Base-by-base conservation (phyloP, 2,113 vertebrate species). In the Mola mola region DNA sequence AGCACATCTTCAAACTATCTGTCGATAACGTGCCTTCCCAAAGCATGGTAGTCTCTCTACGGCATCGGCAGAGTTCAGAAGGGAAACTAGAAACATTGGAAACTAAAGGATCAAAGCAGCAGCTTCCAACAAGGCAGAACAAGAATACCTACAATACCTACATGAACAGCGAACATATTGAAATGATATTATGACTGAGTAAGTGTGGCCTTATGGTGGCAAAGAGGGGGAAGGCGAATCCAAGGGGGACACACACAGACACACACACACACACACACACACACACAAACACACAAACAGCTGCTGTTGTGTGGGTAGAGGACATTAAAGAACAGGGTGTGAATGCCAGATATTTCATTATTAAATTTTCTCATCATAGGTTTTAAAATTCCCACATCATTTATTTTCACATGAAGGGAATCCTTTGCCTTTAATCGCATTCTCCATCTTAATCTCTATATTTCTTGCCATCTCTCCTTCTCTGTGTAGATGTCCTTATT, bases 401-500 rank as follows among this genome's bases (percentile, higher is more conserved):
- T 31, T 28, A 24, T 22, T 26, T 58, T 72, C 37, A 36, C 33
- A 42, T 17, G 21, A 13, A 17, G 49, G 51, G 22, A 56, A 37
- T 62, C 44, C 9, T 49, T 8, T 22, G 34, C 25, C 33, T 78
- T 73, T 75, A 33, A 43, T 66, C 31, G 37, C 12, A 1, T 50
- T 65, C 40, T 53, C 37, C 26, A 20, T 63, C 24, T 48, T 51
- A 68, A 47, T 58, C 41, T 53, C 65, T 31, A 28, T 50, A 46
- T 70, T 72, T 66, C 65, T 65, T 17, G 38, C 20, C 5, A 21
- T 37, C 25, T 57, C 50, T 40, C 44, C 53, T 17, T 65, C 21
- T 73, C 29, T 64, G 16, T 26, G 25, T 47, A 33, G 22, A 24
- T 38, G 66, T 75, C 75, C 53, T 56, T 69, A 25, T 72, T 71